phyloP scores from a whole-genome alignment of 2,113 vertebrate species.

The Calypte anna region DNA sequence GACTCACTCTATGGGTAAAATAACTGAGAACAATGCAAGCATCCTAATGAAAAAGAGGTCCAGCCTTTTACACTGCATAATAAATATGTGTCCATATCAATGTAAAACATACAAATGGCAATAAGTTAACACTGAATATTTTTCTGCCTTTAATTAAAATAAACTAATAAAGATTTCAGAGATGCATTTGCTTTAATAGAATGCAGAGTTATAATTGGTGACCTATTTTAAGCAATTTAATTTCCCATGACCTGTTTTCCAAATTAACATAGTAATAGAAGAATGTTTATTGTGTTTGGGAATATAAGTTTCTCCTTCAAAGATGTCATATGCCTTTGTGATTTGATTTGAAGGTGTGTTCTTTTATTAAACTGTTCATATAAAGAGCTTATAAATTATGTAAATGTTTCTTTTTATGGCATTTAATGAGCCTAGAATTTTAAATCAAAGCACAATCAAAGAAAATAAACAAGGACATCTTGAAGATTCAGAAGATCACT shows the following conservation, averaged over 20 bases:
- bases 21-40: not conserved
- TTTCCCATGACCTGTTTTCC: slow-evolving; percentile 83
- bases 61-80: slow-evolving; percentile 24
- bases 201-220: slow-evolving; percentile 78
- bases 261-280: slow-evolving; percentile 76
- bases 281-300: slow-evolving; percentile 64
- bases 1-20: not conserved
- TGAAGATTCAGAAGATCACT: slow-evolving; percentile 32
- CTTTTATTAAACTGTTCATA: slow-evolving; percentile 52
- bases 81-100: not conserved
- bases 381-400: slow-evolving; percentile 40
- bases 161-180: slow-evolving; percentile 78
- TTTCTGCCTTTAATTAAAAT: slow-evolving; percentile 75
- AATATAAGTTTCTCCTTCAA: slow-evolving; percentile 64
- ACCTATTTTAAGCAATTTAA: slow-evolving; percentile 84
- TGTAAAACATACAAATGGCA: slow-evolving; percentile 45
- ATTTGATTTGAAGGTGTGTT: slow-evolving; percentile 62
- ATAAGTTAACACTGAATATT: slow-evolving; percentile 57
- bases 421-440: slow-evolving; percentile 62
- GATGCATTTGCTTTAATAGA: slow-evolving; percentile 74
- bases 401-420: slow-evolving; percentile 55
- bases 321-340: slow-evolving; percentile 63
- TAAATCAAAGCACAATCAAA: slow-evolving; percentile 71
- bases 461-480: slow-evolving; percentile 53
- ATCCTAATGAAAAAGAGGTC: slow-evolving; percentile 29